These are phyloP conservation scores for Xiphorhynchus erythropygius DNA, from an alignment of 2,797 vertebrate genomes.

Conservation along the genomic window DNA sequence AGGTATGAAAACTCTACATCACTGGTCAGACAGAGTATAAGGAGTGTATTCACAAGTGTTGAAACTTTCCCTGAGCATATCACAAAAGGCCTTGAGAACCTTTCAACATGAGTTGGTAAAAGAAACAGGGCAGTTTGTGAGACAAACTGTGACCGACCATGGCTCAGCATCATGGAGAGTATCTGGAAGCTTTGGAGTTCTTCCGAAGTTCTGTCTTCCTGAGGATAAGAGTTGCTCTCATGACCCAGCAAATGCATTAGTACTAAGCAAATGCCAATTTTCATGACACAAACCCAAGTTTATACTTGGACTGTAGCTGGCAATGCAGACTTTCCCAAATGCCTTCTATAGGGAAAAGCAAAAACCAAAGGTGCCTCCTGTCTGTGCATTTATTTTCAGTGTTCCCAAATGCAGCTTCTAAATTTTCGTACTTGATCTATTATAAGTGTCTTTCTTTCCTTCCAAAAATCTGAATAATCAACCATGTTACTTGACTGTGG, in stretches of 20 bases:
- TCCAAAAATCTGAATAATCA: accelerated
- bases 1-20: not conserved
- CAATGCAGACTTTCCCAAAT: not conserved
- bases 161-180: not conserved
- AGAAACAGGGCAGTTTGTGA: not conserved
- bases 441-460: not conserved
- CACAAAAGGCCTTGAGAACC: not conserved
- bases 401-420: not conserved
- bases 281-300: not conserved
- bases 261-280: not conserved
- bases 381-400: not conserved
- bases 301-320: not conserved
- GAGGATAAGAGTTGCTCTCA: not conserved
- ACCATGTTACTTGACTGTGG: not conserved
- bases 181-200: not conserved
- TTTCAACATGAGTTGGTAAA: not conserved
- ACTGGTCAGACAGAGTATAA: not conserved
- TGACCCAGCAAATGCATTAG: not conserved
- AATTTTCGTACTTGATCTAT: not conserved
- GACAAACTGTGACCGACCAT: not conserved
- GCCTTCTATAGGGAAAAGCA: not conserved
- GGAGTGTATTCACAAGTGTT: not conserved
- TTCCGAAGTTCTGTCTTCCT: not conserved
- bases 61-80: not conserved
- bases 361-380: not conserved